These are phyloP conservation scores for Heliothis peltigera DNA, from an alignment of 2,888 invertebrate species.

Conservation along the genomic window DNA sequence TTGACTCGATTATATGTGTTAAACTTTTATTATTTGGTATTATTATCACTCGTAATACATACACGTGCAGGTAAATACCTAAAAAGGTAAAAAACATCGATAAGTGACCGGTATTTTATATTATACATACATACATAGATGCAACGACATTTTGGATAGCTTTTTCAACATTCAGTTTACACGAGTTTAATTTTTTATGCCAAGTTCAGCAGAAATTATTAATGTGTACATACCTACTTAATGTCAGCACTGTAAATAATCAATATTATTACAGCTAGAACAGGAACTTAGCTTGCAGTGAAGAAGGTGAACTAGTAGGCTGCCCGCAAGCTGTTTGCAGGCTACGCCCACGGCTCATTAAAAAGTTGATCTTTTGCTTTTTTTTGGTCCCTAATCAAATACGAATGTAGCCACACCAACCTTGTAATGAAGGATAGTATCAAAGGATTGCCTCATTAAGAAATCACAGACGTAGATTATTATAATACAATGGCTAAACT, in stretches of 20 bases:
- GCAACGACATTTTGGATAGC: not conserved
- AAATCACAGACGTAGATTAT: constrained; percentile 42
- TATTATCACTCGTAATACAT: too few species aligned
- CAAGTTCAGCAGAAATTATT: not conserved
- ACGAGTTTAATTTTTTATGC: constrained; percentile 12
- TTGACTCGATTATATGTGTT: too few species aligned
- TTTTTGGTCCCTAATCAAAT: constrained; percentile 14
- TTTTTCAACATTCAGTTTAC: constrained; percentile 8
- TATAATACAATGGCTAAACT: constrained; percentile 46
- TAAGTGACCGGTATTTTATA: not conserved
- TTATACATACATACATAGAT: too few species aligned
- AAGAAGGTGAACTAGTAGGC: constrained; percentile 44
- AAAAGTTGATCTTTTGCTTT: constrained; percentile 24
- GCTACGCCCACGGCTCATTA: constrained; percentile 26
- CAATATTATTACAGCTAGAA: constrained; percentile 34
- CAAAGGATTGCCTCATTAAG: constrained; percentile 45
- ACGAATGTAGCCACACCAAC: constrained; percentile 30
- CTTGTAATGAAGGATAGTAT: constrained; percentile 34
- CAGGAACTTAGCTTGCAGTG: constrained; percentile 36
- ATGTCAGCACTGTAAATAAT: constrained; percentile 27
- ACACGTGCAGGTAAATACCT: not conserved
- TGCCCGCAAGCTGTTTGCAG: constrained; percentile 10
- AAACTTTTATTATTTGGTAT: too few species aligned
- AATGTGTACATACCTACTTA: constrained; percentile 15
- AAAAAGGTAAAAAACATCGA: constrained; percentile 3